A percentile compares a stretch with the other conserved stretches of the same genome.
phyloP scores from a whole-genome alignment of 2,113 vertebrate species.

The Circaetus cinerascens region DNA sequence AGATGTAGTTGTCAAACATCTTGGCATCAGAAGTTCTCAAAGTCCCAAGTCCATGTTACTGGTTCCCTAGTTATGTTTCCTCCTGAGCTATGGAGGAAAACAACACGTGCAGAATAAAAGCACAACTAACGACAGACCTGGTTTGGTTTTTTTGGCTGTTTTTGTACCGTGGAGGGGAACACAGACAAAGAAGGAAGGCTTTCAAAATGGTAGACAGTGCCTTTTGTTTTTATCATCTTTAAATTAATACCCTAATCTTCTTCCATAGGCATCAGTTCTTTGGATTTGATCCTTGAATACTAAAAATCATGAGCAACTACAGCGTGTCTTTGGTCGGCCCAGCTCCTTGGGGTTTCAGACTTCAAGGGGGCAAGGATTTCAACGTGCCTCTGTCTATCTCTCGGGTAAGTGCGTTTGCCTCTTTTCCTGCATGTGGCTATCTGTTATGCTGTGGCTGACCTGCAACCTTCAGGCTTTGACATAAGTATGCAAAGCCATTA shows the following conservation, averaged over 20 bases:
- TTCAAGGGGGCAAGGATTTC: constrained; percentile 98
- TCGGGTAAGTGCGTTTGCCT: constrained; percentile 79
- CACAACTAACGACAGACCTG: neutral
- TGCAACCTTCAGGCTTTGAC: neutral
- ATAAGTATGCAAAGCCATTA: neutral
- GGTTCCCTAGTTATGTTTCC: neutral
- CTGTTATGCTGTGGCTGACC: neutral
- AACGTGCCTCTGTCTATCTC: constrained; percentile 95
- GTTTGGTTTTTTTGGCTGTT: neutral
- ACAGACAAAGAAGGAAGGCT: neutral
- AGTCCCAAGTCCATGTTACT: neutral
- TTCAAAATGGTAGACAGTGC: neutral
- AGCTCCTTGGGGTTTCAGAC: constrained; percentile 96
- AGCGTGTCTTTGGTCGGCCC: constrained; percentile 86
- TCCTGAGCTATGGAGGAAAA: neutral
- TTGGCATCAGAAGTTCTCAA: neutral
- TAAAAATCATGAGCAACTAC: constrained; percentile 89
- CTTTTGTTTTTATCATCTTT: neutral
- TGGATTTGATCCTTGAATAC: constrained; percentile 45
- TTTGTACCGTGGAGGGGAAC: neutral
- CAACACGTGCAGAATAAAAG: neutral
- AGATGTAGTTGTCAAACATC: neutral
- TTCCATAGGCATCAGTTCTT: constrained; percentile 56
- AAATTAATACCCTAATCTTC: constrained; percentile 43
- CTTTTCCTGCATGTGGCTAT: neutral